These are phyloP conservation scores for Nezara viridula DNA, from an alignment of 2,888 invertebrate genomes.

Conservation along the genomic window DNA sequence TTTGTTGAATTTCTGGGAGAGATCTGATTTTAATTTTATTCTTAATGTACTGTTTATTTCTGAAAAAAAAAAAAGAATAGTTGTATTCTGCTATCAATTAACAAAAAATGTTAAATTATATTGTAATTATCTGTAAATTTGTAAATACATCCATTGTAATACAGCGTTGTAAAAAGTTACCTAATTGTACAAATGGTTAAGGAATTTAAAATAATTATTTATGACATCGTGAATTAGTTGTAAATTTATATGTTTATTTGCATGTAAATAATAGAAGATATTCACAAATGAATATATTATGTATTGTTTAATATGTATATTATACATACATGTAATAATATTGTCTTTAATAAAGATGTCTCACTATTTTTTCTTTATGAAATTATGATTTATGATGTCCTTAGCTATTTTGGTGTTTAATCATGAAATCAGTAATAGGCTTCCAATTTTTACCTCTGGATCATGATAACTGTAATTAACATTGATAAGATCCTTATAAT, in stretches of 20 bases:
- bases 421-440: not conserved
- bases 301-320: constrained; percentile 49
- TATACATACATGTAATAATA: constrained; percentile 49
- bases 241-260: constrained; percentile 44
- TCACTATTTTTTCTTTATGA: constrained; percentile 35
- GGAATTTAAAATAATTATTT: constrained; percentile 22
- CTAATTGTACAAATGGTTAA: constrained; percentile 48
- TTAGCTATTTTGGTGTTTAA: not conserved
- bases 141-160: not conserved
- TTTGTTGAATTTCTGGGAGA: not conserved
- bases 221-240: constrained; percentile 39
- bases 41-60: not conserved
- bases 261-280: constrained; percentile 52
- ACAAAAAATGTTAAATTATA: not conserved
- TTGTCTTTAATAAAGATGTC: constrained; percentile 57
- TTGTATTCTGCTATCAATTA: not conserved
- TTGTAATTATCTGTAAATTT: constrained; percentile 41
- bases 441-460: not conserved
- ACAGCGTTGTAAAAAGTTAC: constrained; percentile 51
- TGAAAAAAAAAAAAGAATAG: too few relatives aligned
- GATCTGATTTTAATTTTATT: constrained; percentile 13
- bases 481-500: not conserved
- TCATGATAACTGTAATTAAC: not conserved
- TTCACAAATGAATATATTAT: constrained; percentile 42
- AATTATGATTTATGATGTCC: not conserved